Percentiles rank a stretch among this genome's conserved stretches.
phyloP scores from a whole-genome alignment of 2,797 vertebrate genomes.

The Alfaro cultratus region DNA sequence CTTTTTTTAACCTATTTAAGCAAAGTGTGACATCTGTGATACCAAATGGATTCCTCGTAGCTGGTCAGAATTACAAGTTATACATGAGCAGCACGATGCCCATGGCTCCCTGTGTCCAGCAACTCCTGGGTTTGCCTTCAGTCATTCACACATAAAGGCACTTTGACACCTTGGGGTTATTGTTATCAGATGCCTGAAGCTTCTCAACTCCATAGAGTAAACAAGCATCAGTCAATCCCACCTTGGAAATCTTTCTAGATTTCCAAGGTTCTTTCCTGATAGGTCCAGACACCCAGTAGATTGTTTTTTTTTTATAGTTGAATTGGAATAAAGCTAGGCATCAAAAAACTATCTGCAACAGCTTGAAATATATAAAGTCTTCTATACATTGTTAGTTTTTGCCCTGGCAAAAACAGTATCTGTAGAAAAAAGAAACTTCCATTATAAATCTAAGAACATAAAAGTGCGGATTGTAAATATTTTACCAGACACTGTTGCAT shows the following conservation, averaged over 20 bases:
- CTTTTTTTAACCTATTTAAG: not conserved
- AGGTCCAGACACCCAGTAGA: not conserved
- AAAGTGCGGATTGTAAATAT: not conserved
- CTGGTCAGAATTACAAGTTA: not conserved
- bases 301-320: not conserved
- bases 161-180: not conserved
- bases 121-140: not conserved
- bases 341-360: not conserved
- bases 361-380: not conserved
- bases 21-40: not conserved
- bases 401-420: not conserved
- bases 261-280: not conserved
- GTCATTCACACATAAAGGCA: not conserved
- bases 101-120: not conserved
- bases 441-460: not conserved
- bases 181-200: constrained; percentile 4
- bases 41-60: not conserved
- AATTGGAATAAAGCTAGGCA: not conserved
- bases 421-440: not conserved
- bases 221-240: not conserved
- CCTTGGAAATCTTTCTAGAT: not conserved
- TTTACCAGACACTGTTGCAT: not conserved
- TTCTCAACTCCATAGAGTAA: not conserved
- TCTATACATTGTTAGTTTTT: not conserved
- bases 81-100: not conserved